phyloP scores from a whole-genome alignment of 1,140 invertebrate species.

The Lepidostoma basale region DNA sequence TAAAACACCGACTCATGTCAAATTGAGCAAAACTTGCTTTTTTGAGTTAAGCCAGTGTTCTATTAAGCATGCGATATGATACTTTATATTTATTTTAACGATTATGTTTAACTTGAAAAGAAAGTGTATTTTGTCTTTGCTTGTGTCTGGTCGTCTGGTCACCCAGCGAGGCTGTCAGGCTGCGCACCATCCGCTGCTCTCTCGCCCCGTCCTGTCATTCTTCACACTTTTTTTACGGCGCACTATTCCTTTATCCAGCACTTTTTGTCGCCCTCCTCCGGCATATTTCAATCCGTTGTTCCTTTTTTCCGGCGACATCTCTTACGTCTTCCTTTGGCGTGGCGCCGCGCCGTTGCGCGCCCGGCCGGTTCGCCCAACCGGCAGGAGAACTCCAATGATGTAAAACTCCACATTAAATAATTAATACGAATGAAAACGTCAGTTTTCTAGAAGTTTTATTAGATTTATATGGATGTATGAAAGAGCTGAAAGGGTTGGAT shows the following conservation, averaged over 20 bases:
- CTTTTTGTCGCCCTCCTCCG: slow-evolving; percentile 23
- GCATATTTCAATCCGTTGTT: not conserved
- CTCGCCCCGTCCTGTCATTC: slow-evolving; percentile 44
- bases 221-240: slow-evolving; percentile 45
- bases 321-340: slow-evolving; percentile 39
- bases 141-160: not conserved
- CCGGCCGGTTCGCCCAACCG: no score
- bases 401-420: no score
- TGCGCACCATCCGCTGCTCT: slow-evolving; percentile 35
- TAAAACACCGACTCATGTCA: no score
- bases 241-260: slow-evolving; percentile 25
- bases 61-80: no score
- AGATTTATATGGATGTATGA: no score
- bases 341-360: slow-evolving; percentile 2
- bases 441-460: no score
- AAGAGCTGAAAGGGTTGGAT: no score
- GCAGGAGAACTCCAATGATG: no score
- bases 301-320: slow-evolving; percentile 34
- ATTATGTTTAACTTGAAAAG: not conserved
- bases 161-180: not conserved
- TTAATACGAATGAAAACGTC: no score
- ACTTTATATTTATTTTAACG: no score
- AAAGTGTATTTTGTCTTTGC: not conserved
- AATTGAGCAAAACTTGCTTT: no score
- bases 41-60: no score